These are phyloP conservation scores for Serrognathus titanus DNA, from an alignment of 2,888 invertebrate genomes.

Conservation along the genomic window DNA sequence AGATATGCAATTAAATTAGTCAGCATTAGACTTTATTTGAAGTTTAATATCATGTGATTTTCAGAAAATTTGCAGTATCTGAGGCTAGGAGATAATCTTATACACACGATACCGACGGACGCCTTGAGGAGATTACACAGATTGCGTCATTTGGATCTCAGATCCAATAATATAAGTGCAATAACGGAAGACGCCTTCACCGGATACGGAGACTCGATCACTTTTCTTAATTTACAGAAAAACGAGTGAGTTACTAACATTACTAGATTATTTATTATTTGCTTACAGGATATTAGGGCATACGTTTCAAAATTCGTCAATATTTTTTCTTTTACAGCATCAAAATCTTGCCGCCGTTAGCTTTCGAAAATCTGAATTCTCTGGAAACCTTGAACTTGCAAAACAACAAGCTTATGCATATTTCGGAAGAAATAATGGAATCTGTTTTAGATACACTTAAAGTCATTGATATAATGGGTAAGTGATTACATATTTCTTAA, in stretches of 20 bases:
- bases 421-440: constrained; percentile 86
- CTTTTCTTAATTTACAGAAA: constrained; percentile 88
- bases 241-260: constrained; percentile 70
- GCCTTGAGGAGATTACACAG: constrained; percentile 80
- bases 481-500: constrained; percentile 30
- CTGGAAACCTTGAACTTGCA: constrained; percentile 84
- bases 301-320: too few relatives aligned
- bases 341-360: constrained; percentile 74
- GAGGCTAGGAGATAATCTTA: constrained; percentile 82
- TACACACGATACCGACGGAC: constrained; percentile 80
- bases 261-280: neutral
- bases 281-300: neutral
- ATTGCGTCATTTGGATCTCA: constrained; percentile 81
- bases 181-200: constrained; percentile 84
- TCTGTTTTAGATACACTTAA: constrained; percentile 82
- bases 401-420: constrained; percentile 80
- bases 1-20: too few relatives aligned
- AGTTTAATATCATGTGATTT: constrained; percentile 25
- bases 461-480: constrained; percentile 87
- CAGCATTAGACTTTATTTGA: neutral
- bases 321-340: constrained; percentile 58
- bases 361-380: constrained; percentile 86
- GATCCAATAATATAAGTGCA: constrained; percentile 81
- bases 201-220: constrained; percentile 85
- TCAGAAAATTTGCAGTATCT: constrained; percentile 87